Evolutionary conservation across 2,797 vertebrate genomes (phyloP).

Genomic region (Mergus octosetaceus): DNA sequence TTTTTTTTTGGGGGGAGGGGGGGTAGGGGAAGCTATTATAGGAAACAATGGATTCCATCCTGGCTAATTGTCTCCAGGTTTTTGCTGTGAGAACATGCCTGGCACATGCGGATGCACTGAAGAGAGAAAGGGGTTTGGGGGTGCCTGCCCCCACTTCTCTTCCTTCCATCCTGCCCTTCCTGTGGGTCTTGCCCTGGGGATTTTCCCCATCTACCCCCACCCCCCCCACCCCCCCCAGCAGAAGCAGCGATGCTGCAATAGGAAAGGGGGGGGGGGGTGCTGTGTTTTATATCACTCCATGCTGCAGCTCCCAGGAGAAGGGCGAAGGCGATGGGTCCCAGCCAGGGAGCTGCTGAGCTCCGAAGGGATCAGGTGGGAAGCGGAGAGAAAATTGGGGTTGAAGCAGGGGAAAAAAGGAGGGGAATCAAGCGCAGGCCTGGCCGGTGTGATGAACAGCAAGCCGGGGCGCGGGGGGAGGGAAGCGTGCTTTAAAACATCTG

Average conservation of each 20-base stretch:
- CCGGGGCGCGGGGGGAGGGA: background rate
- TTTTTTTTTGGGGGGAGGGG: background rate
- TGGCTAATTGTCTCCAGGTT: background rate
- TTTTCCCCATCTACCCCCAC: background rate
- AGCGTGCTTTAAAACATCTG: background rate
- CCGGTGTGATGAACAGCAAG: background rate
- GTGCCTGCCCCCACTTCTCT: no score
- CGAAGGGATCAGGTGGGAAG: background rate
- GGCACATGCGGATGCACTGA: background rate
- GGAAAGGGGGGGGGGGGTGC: no score
- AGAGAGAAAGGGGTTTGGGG: background rate
- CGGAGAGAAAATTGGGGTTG: background rate
- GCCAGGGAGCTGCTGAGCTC: background rate
- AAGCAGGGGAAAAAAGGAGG: background rate
- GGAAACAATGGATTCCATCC: background rate
- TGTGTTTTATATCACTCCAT: no score
- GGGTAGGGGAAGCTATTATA: background rate
- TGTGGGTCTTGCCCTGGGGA: fast-evolving
- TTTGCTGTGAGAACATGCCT: background rate
- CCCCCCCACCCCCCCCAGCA: background rate
- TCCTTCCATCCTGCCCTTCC: background rate
- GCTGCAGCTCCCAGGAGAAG: no score
- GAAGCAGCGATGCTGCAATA: fast-evolving
- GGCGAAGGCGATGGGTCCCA: no score
- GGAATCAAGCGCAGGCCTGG: background rate